Conservation (phyloP, 2,113 vertebrate genomes). For the Grammomys dolichurus region DNA sequence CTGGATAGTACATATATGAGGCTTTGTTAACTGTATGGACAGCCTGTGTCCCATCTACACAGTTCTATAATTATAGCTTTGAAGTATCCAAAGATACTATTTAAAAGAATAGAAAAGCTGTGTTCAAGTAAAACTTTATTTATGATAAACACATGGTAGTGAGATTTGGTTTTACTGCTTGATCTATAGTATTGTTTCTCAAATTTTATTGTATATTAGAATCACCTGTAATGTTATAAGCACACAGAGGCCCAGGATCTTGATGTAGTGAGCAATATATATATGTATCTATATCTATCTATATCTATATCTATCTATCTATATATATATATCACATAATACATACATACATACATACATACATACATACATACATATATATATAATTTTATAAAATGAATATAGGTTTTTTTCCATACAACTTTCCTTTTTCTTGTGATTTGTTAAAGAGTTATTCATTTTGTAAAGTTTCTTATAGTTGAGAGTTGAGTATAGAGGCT, state of each 20-base stretch:
- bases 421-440: background rate
- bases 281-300: background rate
- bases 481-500: background rate
- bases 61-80: background rate
- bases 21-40: background rate
- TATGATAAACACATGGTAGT: background rate
- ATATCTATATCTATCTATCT: too few relatives aligned
- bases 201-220: background rate
- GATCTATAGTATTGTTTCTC: background rate
- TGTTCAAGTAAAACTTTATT: background rate
- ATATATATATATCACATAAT: too few relatives aligned
- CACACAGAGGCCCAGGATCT: background rate
- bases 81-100: background rate
- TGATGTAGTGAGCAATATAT: background rate
- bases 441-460: background rate
- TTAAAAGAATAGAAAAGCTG: background rate
- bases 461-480: background rate
- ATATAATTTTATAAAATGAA: too few relatives aligned
- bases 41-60: background rate
- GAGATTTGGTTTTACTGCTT: background rate
- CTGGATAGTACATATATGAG: background rate
- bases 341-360: too few relatives aligned
- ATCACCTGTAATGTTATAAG: constrained; percentile 14
- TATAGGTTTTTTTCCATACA: background rate
- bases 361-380: too few relatives aligned